phyloP scores from a whole-genome alignment of 2,797 vertebrate genomes.

The Gambelia wislizenii region DNA sequence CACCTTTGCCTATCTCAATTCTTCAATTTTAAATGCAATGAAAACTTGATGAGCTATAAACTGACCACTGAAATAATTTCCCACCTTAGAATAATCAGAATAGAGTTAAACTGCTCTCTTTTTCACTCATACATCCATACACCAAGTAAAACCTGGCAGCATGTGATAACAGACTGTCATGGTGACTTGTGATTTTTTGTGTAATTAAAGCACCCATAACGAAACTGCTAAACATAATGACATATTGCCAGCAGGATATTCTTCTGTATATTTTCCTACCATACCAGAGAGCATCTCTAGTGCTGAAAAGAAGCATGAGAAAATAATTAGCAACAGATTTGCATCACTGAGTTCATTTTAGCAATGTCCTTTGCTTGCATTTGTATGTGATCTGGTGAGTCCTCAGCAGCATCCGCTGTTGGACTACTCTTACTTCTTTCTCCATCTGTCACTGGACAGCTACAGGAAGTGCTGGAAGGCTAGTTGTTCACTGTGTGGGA shows the following conservation, averaged over 20 bases:
- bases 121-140: neutral
- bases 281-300: neutral
- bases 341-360: constrained; percentile 8
- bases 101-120: neutral
- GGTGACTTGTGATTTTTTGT: constrained; percentile 16
- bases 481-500: neutral
- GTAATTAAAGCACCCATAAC: constrained; percentile 43
- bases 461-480: neutral
- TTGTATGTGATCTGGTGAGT: neutral
- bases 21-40: neutral
- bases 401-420: neutral
- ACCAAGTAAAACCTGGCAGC: constrained; percentile 28
- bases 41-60: neutral
- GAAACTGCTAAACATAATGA: neutral
- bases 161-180: constrained; percentile 36
- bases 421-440: neutral
- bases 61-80: neutral
- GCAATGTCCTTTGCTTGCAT: neutral
- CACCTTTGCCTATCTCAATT: neutral
- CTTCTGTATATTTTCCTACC: neutral
- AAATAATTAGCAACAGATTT: neutral
- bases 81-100: neutral
- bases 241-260: constrained; percentile 1
- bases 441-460: neutral
- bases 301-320: neutral